Base-by-base conservation (phyloP, 2,888 invertebrate genomes). In the Lasioglossum calceatum region DNA sequence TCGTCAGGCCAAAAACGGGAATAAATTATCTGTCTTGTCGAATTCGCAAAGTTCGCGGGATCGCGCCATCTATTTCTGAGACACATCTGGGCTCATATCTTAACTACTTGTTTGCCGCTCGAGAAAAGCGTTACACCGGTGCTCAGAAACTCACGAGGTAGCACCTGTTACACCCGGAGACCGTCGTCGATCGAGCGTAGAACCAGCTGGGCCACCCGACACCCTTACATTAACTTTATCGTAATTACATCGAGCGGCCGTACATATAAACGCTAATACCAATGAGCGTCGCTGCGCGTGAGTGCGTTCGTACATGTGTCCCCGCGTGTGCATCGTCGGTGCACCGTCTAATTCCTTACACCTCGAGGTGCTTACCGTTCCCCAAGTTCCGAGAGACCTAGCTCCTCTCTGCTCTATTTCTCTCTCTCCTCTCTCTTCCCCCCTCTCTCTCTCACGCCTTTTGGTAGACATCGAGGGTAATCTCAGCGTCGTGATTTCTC, bases 201-300 rank as follows among this genome's bases (percentile, higher is more conserved):
- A 87, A 88, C 89, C 92, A 91, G 93, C 92, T 92, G 93, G 92
- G 88, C 92, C 90, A 83, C 73, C 88, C 89, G 89, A 91, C 90
- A 91, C 90, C 91, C 92, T 91, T 92, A 89, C 93, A 92, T 94
- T 92, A 93, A 92, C 92, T 91, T 93, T 93, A 94, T 94, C 93
- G 93, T 93, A 92, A 93, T 93, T 93, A 92, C 92, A 94, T 93
- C 93, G 92, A 86, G 89, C 87, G 77, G 73, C 82, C 85, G 78
- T 78, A 85, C 77, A 54, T 79, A 79, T 81, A 81, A 84, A 77
- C 85, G 88, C 78, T 79, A 82, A 82, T 76, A 74, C 80, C 78
- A 58, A 44, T n/a, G 84, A 81, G 67, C 80, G 67, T 79, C 10
- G 72, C 19, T 23, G 76, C 19, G 36, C 58, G 78, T 54, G 50